A percentile compares a stretch with the other conserved stretches of the same genome.
phyloP scores from a whole-genome alignment of 2,888 invertebrate species.

The Cephus spinipes region DNA sequence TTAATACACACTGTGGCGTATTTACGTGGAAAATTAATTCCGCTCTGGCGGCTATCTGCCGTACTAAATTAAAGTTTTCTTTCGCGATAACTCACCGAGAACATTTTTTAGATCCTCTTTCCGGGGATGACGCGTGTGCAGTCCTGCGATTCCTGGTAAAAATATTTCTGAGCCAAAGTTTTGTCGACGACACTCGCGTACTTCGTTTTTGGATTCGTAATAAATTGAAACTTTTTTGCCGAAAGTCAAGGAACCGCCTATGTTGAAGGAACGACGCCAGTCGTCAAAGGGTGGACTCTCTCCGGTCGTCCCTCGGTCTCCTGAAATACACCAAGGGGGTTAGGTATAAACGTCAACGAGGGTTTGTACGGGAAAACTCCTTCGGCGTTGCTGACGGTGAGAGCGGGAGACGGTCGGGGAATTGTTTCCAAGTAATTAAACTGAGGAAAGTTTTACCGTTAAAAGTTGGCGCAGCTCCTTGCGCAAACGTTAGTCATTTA shows the following conservation, averaged over 20 bases:
- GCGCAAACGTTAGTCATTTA: slow-evolving; percentile 37
- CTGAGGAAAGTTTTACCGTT: slow-evolving; percentile 61
- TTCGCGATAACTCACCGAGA: not conserved
- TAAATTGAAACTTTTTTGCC: not conserved
- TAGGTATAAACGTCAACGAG: not conserved
- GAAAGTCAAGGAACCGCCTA: not conserved
- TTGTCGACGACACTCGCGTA: not conserved
- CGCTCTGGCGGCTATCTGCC: not conserved
- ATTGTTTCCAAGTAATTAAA: slow-evolving; percentile 66
- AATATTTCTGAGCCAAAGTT: not conserved
- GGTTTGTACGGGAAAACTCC: not conserved
- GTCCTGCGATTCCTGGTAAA: not conserved
- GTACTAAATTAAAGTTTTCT: not conserved
- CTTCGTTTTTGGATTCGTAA: not conserved
- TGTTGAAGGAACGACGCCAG: not conserved
- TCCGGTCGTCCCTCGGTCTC: not conserved
- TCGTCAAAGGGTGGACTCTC: not conserved
- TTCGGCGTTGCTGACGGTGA: not conserved
- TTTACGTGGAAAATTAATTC: not conserved
- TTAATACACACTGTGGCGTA: not conserved
- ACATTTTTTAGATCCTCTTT: not conserved
- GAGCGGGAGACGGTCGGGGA: slow-evolving; percentile 33
- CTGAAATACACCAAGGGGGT: not conserved
- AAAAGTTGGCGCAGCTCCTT: slow-evolving; percentile 46
- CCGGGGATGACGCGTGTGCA: not conserved